Evolutionary conservation across 2,113 vertebrate genomes (phyloP).

Genomic region (Gadus macrocephalus): DNA sequence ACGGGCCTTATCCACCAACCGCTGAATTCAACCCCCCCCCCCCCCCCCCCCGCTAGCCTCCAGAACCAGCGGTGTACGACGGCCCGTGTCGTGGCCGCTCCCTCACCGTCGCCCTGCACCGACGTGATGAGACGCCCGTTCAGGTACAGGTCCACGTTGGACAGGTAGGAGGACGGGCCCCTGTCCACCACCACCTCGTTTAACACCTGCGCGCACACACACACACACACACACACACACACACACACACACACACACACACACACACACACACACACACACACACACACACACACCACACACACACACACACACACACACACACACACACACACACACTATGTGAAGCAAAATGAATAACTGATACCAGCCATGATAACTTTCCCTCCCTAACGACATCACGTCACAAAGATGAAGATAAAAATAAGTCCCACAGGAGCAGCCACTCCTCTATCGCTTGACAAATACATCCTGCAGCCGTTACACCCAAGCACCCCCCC

Average conservation of each 20-base stretch:
- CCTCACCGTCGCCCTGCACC: constrained; percentile 77
- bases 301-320: background rate
- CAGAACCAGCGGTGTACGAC: background rate
- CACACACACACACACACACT: background rate
- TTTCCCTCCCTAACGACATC: too few species aligned
- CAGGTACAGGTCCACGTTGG: constrained; percentile 78
- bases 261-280: background rate
- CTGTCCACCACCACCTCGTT: constrained; percentile 81
- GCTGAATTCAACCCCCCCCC: too few species aligned
- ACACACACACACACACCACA: background rate
- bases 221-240: background rate
- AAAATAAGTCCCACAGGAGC: too few species aligned
- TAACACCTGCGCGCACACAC: constrained; percentile 59
- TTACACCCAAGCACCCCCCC: too few species aligned
- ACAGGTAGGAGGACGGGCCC: constrained; percentile 79
- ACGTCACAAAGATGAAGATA: too few species aligned
- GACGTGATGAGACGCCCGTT: constrained; percentile 79
- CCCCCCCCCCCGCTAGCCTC: too few species aligned
- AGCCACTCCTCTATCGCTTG: too few species aligned
- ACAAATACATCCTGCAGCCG: background rate
- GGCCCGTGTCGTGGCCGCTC: background rate
- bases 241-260: constrained; percentile 1
- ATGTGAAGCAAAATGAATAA: too few species aligned
- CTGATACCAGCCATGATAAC: background rate
- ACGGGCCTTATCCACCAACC: too few species aligned